Evolutionary conservation across 1,140 invertebrate genomes (phyloP), one percentile per base, ranked within the genome.

Genomic region (Fopius arisanus): DNA sequence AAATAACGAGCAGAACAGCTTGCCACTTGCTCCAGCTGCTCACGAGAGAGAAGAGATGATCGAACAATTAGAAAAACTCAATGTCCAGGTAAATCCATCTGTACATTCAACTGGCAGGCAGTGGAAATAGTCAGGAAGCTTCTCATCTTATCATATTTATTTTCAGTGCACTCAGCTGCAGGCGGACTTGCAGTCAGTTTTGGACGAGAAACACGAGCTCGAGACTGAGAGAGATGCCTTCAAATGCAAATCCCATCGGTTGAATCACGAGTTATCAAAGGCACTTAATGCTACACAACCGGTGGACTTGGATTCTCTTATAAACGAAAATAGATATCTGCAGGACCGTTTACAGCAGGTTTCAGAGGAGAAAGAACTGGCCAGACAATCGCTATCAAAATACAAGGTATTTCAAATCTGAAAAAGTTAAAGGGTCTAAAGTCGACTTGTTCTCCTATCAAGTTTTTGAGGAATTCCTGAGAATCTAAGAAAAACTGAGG

Each of bases 171-270:
- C 89, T 70, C 92, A 94, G 83, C 83, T 95, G 31, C 91, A 93
- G 84, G 82, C 91, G 28, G 95, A 97, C 87, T 88, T 96, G 19
- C 91, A 94, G 80, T 87, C 89, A 51, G 90, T 96, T 21, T 84
- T 96, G 37, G 95, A 96, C 89, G 95, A 96, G 82, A 96, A 96
- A 84, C 94, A 96, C 80, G 96, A 96, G 78, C 82, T 95, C 19
- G 91, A 94, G 21, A 92, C 90, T 12, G 94, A 96, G 82, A 88
- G 94, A 74, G 94, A 96, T 87, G 93, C 93, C n/a, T 95, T 95
- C 78, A 94, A 94, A 82, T 94, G 91, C 76, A 96, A 97, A 87
- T 93, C 94, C 14, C 94, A 95, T 81, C 88, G 94, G 37, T 89
- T 96, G 3, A 96, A 96, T 85, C 91, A 94, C 78, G 93, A 95